Base-by-base conservation (phyloP, 2,888 invertebrate genomes). In the Cremastobaeus sp. region DNA sequence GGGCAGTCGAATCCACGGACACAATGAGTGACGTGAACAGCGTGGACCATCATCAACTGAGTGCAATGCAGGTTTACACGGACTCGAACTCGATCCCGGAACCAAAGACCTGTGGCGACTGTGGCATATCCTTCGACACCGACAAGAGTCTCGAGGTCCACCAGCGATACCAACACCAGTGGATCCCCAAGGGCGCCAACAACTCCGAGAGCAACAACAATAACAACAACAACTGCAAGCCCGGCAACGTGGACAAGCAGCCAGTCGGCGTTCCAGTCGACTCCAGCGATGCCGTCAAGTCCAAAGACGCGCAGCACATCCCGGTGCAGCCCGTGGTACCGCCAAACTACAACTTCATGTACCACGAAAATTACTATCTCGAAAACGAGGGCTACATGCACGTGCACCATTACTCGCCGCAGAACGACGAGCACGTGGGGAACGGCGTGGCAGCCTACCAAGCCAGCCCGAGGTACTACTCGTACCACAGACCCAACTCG, bases 91-190 rank as follows among this genome's bases (percentile, higher is more conserved):
- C 90, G 88, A 86, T 90, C 88, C 87, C 90, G 18, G 52, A 62
- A 84, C 79, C 83, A 30, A 88, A 85, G 77, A 92, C 91, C 85
- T 95, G 94, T 89, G 92, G 92, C 88, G 92, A 93, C 88, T 95
- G 94, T 89, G 92, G 92, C 82, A 89, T 94, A 78, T 91, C 90
- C 83, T 91, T 95, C 85, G 93, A 95, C 86, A 93, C 93, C 80
- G 91, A 91, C 69, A 93, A 93, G 82, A 94, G 94, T 70, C 90
- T 95, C 78, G 93, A 94, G 82, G 94, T 94, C 76, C 95, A 95
- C 88, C 89, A 94, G 81, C 92, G 93, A 84, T 95, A 94, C 87
- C 93, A 94, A 83, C 93, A 94, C 86, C 93, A 94, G 84, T 94
- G 94, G 94, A 92, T 91, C 52, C 91, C 90, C 43, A 92, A 89